Evolutionary conservation across 2,888 invertebrate species (phyloP).

Genomic region (Epiblema foenella): DNA sequence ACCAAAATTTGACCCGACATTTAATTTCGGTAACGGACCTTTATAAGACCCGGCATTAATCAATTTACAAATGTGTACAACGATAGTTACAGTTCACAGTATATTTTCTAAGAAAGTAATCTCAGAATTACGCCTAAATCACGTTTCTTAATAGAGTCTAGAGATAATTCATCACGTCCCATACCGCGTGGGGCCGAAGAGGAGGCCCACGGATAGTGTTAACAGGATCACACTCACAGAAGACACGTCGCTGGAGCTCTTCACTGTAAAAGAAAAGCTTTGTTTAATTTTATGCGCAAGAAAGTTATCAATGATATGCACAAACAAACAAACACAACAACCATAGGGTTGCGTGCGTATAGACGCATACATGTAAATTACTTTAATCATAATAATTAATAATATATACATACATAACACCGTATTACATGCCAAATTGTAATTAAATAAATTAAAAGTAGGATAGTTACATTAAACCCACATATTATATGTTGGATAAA

Average conservation of each 20-base stretch:
- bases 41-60: no score
- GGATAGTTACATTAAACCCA: no score
- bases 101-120: constrained; percentile 46
- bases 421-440: no score
- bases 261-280: constrained; percentile 76
- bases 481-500: no score
- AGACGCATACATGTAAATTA: no score
- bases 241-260: constrained; percentile 70
- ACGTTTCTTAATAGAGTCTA: constrained; percentile 68
- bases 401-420: no score
- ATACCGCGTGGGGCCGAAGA: constrained; percentile 70
- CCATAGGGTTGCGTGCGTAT: not conserved
- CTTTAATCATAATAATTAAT: no score
- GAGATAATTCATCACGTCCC: constrained; percentile 80
- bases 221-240: constrained; percentile 73
- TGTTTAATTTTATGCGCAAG: constrained; percentile 49
- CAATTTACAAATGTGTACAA: not conserved
- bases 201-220: constrained; percentile 71
- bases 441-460: no score
- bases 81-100: not conserved
- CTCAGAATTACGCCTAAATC: constrained; percentile 59
- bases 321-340: not conserved
- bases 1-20: no score
- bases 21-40: no score
- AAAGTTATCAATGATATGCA: not conserved